phyloP scores from a whole-genome alignment of 1,140 invertebrate genomes.

The Teleopsis dalmanni region DNA sequence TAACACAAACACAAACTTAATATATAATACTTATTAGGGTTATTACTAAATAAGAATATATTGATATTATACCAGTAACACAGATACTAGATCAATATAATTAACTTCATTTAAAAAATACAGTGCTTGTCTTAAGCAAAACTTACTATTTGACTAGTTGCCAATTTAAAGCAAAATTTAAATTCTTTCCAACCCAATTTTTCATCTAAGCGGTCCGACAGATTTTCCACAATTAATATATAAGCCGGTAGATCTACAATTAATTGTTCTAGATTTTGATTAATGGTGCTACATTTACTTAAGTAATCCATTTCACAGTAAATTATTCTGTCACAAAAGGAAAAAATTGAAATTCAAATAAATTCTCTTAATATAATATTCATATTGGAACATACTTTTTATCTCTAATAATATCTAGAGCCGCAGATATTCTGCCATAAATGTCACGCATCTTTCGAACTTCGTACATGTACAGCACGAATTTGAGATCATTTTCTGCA shows the following conservation, averaged over 20 bases:
- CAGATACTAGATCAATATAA: too few species aligned
- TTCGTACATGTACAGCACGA: constrained; percentile 40
- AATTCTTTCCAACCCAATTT: constrained; percentile 61
- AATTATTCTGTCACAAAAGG: constrained; percentile 44
- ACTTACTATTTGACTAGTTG: constrained; percentile 61
- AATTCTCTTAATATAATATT: not conserved
- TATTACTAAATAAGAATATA: too few species aligned
- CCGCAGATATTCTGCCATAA: constrained; percentile 31
- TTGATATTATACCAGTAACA: too few species aligned
- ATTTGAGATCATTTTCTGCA: constrained; percentile 35
- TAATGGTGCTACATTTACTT: constrained; percentile 54
- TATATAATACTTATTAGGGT: not conserved
- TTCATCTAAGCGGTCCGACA: constrained; percentile 54
- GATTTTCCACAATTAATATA: constrained; percentile 54
- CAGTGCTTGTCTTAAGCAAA: not conserved
- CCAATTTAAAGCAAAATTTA: constrained; percentile 62
- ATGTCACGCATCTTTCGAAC: constrained; percentile 39
- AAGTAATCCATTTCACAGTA: constrained; percentile 53
- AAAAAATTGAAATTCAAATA: not conserved
- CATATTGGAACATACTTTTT: constrained; percentile 25
- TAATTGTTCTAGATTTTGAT: constrained; percentile 55
- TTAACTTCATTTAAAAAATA: not conserved
- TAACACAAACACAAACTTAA: not conserved
- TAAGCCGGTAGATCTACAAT: constrained; percentile 58
- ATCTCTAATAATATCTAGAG: constrained; percentile 35